These are phyloP conservation scores for Thecophora atra DNA, from an alignment of 2,888 invertebrate genomes.

Conservation along the genomic window DNA sequence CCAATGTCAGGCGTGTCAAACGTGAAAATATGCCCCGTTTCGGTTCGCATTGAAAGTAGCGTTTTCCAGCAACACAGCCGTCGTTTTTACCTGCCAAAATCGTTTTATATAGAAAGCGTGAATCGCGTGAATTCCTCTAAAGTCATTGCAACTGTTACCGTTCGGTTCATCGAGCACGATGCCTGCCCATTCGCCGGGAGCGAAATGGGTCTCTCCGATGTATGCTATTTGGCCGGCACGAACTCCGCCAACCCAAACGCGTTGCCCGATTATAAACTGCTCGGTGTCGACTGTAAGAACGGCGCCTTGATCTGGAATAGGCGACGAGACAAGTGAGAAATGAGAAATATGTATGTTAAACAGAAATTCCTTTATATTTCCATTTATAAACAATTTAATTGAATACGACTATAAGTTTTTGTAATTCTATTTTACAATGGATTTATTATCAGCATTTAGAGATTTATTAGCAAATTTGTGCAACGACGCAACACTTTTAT, in stretches of 20 bases:
- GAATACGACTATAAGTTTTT: too few relatives aligned
- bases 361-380: too few relatives aligned
- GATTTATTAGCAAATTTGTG: too few relatives aligned
- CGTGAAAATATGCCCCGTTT: slow-evolving; percentile 94
- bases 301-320: slow-evolving; percentile 74
- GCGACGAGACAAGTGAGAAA: too few relatives aligned
- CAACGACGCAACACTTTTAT: too few relatives aligned
- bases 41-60: slow-evolving; percentile 93
- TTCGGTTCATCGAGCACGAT: slow-evolving; percentile 94
- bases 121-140: neutral
- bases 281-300: slow-evolving; percentile 91
- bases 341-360: too few relatives aligned
- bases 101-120: too few relatives aligned
- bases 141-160: slow-evolving; percentile 67
- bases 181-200: slow-evolving; percentile 98
- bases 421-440: too few relatives aligned
- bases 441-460: too few relatives aligned
- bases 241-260: slow-evolving; percentile 91
- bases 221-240: slow-evolving; percentile 94
- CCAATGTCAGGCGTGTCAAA: slow-evolving; percentile 82
- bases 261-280: slow-evolving; percentile 94
- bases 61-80: slow-evolving; percentile 89
- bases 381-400: too few relatives aligned
- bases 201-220: slow-evolving; percentile 90
- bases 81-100: slow-evolving; percentile 88